Evolutionary conservation across 2,113 vertebrate genomes (phyloP).

Genomic region (Anguilla japonica): DNA sequence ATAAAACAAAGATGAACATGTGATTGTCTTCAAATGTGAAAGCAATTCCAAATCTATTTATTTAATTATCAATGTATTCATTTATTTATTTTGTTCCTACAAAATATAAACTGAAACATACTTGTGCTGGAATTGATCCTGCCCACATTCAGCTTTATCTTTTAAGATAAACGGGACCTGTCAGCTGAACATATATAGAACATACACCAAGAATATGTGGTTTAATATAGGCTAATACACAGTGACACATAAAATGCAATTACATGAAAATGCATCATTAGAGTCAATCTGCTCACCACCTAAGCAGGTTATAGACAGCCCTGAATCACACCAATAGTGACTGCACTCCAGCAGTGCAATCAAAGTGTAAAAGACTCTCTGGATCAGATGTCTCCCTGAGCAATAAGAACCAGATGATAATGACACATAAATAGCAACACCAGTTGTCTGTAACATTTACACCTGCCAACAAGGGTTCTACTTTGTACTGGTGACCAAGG

Average conservation of each 20-base stretch:
- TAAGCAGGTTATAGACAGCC: conserved; percentile 22
- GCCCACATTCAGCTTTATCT: no score
- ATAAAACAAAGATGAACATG: background rate
- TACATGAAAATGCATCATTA: conserved; percentile 15
- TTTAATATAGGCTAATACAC: background rate
- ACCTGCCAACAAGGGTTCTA: conserved; percentile 32
- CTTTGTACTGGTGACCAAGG: background rate
- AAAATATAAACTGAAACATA: no score
- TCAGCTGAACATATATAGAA: background rate
- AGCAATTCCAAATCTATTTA: background rate
- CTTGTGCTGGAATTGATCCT: no score
- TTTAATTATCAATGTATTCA: no score
- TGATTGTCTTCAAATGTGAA: background rate
- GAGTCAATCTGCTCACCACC: background rate
- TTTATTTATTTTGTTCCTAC: no score
- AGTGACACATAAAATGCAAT: conserved; percentile 1
- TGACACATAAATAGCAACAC: conserved; percentile 39
- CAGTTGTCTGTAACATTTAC: conserved; percentile 40
- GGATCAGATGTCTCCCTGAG: conserved; percentile 32
- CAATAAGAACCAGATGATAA: conserved; percentile 51
- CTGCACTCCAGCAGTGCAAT: conserved; percentile 43
- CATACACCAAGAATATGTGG: background rate
- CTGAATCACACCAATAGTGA: conserved; percentile 40
- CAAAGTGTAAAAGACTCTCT: conserved; percentile 44
- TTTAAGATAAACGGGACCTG: no score